Evolutionary conservation across 2,113 vertebrate genomes (phyloP).

Genomic region (Vidua macroura): DNA sequence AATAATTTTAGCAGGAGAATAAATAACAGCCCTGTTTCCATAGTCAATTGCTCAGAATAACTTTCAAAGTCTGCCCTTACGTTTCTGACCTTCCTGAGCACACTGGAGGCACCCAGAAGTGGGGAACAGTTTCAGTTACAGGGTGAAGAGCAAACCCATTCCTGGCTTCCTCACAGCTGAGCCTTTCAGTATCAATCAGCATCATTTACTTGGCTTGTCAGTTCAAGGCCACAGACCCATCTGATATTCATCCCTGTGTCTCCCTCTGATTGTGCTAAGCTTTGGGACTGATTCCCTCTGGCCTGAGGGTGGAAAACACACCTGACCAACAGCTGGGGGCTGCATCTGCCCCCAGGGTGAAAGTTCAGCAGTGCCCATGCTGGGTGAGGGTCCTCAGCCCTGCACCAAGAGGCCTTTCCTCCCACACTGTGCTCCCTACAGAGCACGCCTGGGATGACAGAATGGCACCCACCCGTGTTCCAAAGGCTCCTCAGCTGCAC

Average conservation of each 20-base stretch:
- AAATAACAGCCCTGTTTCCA: background rate
- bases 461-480: rapidly evolving
- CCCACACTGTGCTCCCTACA: background rate
- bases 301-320: background rate
- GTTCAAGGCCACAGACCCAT: conserved; percentile 7
- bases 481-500: background rate
- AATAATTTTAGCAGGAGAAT: background rate
- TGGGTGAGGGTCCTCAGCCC: background rate
- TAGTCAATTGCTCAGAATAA: background rate
- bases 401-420: background rate
- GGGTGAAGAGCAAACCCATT: background rate
- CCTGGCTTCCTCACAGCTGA: conserved; percentile 5
- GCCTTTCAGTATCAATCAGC: conserved; percentile 22
- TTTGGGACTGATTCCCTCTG: background rate
- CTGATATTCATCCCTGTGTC: background rate
- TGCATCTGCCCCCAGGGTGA: background rate
- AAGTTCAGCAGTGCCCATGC: background rate
- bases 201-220: conserved; percentile 26
- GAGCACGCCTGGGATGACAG: background rate
- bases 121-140: background rate
- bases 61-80: background rate
- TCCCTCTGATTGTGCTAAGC: background rate
- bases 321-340: background rate
- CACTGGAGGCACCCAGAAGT: background rate
- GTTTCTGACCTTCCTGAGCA: background rate